Evolutionary conservation across 2,797 vertebrate genomes (phyloP), one percentile per base, ranked within the genome.

Genomic region (Artibeus lituratus): DNA sequence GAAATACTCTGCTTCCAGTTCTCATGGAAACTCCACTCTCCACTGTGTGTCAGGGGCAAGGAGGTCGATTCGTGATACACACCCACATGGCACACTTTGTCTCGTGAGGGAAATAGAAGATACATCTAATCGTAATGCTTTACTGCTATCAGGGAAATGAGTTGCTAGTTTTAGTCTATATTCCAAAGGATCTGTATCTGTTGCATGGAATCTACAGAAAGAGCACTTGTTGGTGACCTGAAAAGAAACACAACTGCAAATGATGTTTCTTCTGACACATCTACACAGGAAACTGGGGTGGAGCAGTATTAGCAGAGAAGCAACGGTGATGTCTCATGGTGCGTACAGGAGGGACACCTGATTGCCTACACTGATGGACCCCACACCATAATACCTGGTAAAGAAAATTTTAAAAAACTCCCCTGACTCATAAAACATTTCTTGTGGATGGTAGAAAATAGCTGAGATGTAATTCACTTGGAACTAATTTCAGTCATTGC

Each of bases 401-500:
- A 93, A 96, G 73, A 29, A 94, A 82, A 78, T 86, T 76, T 97
- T 42, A 76, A 78, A 95, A 95, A 74, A 44, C 62, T 90, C 49
- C 95, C 84, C 78, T 96, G 85, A 98, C 69, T 98, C 88, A 97
- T 87, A 88, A 96, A 96, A 95, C 97, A 92, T 80, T 96, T 96
- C 91, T 97, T 95, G 74, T 97, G 98, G 98, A 98, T 97, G 92
- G 95, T 96, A 97, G 93, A 97, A 98, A 98, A 98, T 83, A 98
- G 97, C 96, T 98, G 98, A 98, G 98, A 97, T 98, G 87, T 97
- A 98, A 98, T 98, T 98, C 98, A 98, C 96, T 98, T 90, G 96
- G 98, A 98, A 98, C 97, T 98, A 98, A 99, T 98, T 98, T 98
- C 97, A 98, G 98, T 98, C 98, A 97, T 96, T 98, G 97, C 94